Evolutionary conservation across 2,797 vertebrate species (phyloP).

Genomic region (Amblyraja radiata): DNA sequence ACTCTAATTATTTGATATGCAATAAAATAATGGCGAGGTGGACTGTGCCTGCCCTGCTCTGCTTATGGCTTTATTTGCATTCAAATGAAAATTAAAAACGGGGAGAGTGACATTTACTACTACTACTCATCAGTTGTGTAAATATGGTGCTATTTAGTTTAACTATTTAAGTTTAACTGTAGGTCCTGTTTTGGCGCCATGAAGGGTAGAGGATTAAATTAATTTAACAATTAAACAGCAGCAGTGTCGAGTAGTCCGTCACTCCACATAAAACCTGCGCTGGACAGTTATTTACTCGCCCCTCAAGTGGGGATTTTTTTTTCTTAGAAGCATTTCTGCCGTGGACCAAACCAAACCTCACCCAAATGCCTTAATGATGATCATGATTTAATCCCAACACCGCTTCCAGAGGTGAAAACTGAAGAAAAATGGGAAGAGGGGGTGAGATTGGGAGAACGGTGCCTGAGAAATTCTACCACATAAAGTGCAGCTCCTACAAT

Average conservation of each 20-base stretch:
- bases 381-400: background rate
- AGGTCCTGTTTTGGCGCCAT: background rate
- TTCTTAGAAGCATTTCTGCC: too few species aligned
- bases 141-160: background rate
- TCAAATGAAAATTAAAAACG: background rate
- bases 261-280: too few species aligned
- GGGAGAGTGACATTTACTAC: background rate
- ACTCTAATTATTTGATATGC: background rate
- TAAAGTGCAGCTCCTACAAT: background rate
- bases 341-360: too few species aligned
- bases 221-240: background rate
- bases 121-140: background rate
- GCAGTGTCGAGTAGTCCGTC: background rate
- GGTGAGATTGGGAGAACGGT: too few species aligned
- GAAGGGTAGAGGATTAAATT: background rate
- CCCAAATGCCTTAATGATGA: background rate
- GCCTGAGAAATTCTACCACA: background rate
- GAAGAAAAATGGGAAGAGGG: too few species aligned
- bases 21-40: background rate
- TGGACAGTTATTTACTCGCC: background rate
- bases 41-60: background rate
- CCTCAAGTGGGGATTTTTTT: background rate
- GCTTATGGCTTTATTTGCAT: background rate
- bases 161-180: background rate
- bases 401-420: background rate